Conservation (phyloP, 2,797 vertebrate species). For the Malurus splendens region DNA sequence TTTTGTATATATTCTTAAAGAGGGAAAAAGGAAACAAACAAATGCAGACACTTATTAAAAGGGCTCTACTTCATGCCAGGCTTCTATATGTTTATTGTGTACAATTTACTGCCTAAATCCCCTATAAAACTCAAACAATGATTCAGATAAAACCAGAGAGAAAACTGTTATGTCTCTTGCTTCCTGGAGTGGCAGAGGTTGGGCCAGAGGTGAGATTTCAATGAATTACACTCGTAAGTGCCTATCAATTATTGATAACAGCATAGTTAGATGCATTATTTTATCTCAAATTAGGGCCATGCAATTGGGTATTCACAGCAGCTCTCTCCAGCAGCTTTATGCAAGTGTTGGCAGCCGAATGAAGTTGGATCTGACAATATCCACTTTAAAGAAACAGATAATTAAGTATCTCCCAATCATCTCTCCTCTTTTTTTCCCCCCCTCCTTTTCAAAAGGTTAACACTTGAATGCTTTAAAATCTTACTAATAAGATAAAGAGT, state of each 20-base stretch:
- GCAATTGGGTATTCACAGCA: conserved; percentile 60
- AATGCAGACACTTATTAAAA: conserved; percentile 31
- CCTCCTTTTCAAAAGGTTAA: conserved; percentile 85
- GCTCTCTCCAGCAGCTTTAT: conserved; percentile 55
- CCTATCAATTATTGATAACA: conserved; percentile 88
- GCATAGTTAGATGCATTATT: conserved; percentile 82
- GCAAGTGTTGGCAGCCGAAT: conserved; percentile 68
- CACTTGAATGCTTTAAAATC: conserved; percentile 77
- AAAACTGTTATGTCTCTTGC: conserved; percentile 47
- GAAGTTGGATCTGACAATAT: conserved; percentile 60
- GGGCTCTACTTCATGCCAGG: conserved; percentile 8
- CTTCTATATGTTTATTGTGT: conserved; percentile 46
- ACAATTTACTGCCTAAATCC: conserved; percentile 35
- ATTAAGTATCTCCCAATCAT: conserved; percentile 83
- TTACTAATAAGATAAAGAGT: conserved; percentile 56
- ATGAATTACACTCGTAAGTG: conserved; percentile 83
- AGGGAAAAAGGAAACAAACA: neutral
- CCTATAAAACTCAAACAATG: conserved; percentile 48
- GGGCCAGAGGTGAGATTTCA: conserved; percentile 85
- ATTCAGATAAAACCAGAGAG: conserved; percentile 62
- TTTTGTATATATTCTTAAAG: neutral
- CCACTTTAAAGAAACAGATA: conserved; percentile 82
- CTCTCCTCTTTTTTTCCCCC: conserved; percentile 26
- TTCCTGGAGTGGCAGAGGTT: conserved; percentile 65
- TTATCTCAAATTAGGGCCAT: conserved; percentile 85